Evolutionary conservation across 2,113 vertebrate genomes (phyloP).

Genomic region (Nothocercus julius): DNA sequence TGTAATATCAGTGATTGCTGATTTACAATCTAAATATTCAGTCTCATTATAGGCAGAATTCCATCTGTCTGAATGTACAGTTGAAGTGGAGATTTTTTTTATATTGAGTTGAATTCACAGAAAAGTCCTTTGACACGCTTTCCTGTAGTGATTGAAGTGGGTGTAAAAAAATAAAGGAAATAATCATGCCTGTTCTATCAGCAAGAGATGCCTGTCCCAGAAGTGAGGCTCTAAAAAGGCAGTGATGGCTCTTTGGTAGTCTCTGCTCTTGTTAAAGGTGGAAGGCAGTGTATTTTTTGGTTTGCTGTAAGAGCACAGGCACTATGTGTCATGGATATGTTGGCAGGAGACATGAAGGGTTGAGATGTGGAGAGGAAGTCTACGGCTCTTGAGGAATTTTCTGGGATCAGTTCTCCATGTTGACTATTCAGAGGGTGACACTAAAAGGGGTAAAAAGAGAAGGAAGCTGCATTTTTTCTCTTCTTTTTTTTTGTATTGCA

Average conservation of each 20-base stretch:
- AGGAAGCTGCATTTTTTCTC: neutral
- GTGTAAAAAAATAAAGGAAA: neutral
- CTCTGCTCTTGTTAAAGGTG: neutral
- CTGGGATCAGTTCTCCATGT: neutral
- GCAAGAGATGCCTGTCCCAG: neutral
- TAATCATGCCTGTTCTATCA: neutral
- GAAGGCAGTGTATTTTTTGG: neutral
- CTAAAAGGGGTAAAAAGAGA: neutral
- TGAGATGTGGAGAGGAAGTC: neutral
- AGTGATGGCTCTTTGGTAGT: neutral
- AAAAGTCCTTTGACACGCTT: neutral
- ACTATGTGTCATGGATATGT: neutral
- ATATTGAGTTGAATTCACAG: neutral
- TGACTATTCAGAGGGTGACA: neutral
- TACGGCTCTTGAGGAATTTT: neutral
- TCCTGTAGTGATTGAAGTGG: neutral
- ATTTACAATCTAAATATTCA: neutral
- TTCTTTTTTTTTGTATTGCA: neutral
- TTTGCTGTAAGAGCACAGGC: neutral
- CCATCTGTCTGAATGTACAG: neutral
- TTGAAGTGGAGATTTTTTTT: neutral
- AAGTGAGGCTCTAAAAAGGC: neutral
- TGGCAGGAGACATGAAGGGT: neutral
- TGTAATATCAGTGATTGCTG: neutral
- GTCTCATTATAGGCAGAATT: neutral